Evolutionary conservation across 2,797 vertebrate genomes (phyloP).

Genomic region (Brachymystax lenok): DNA sequence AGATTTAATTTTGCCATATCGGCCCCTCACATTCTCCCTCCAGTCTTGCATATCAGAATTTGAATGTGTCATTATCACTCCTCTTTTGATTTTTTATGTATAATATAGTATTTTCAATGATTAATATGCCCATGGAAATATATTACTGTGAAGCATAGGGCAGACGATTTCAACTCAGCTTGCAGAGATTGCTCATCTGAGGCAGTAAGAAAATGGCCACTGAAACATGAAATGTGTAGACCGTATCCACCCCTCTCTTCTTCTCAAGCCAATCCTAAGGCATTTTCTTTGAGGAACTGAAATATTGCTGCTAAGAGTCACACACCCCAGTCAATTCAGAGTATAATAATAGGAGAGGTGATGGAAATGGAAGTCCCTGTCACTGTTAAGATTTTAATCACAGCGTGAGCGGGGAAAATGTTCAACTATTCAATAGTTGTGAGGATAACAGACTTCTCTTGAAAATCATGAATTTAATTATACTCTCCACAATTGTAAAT

Average conservation of each 20-base stretch:
- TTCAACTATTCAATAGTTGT: slow-evolving; percentile 16
- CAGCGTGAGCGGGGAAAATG: neutral
- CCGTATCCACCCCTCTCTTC: slow-evolving; percentile 1
- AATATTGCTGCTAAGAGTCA: slow-evolving; percentile 1
- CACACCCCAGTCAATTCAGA: neutral
- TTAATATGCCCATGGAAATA: slow-evolving; percentile 39
- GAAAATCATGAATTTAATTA: neutral
- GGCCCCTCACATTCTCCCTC: slow-evolving; percentile 24
- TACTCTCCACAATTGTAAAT: neutral
- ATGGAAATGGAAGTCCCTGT: slow-evolving; percentile 5
- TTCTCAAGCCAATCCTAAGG: neutral
- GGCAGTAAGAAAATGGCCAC: slow-evolving; percentile 10
- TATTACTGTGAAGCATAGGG: slow-evolving; percentile 20
- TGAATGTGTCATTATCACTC: slow-evolving; percentile 56
- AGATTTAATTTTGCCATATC: slow-evolving; percentile 66
- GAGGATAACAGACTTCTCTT: neutral
- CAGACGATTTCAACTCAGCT: slow-evolving; percentile 22
- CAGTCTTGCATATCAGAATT: slow-evolving; percentile 13
- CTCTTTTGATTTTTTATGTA: slow-evolving; percentile 29
- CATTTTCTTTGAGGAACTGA: slow-evolving; percentile 10
- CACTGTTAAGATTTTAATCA: neutral
- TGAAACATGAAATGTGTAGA: slow-evolving; percentile 31
- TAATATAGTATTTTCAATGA: slow-evolving; percentile 49
- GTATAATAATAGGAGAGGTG: neutral
- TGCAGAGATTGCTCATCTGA: slow-evolving; percentile 23